These are phyloP conservation scores for Nyctibius bracteatus DNA, from an alignment of 2,113 vertebrate species.

Conservation along the genomic window DNA sequence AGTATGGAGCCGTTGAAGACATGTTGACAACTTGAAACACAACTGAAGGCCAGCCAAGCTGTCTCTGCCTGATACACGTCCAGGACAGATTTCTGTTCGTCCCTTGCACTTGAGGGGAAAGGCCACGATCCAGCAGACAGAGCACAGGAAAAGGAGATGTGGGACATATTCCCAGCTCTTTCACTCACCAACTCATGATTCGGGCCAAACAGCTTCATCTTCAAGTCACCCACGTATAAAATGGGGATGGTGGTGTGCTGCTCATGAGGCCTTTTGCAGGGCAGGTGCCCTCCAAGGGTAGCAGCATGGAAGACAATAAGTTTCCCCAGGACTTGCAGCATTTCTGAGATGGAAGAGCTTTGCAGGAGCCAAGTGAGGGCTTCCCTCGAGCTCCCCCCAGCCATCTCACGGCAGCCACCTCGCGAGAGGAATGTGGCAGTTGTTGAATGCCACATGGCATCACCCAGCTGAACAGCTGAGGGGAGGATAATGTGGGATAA, in stretches of 20 bases:
- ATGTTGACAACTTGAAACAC: fast-evolving
- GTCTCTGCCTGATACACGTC: neutral
- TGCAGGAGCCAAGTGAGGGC: neutral
- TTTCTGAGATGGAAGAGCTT: neutral
- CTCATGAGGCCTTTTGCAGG: fast-evolving
- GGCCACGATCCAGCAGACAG: neutral
- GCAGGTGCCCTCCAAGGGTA: neutral
- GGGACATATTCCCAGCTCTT: neutral
- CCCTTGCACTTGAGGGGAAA: neutral
- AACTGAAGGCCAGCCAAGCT: no score
- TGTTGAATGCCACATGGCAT: neutral
- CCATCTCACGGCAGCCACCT: fast-evolving
- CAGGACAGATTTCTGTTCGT: neutral
- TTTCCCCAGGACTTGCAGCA: neutral
- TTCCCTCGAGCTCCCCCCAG: fast-evolving
- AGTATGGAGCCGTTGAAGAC: neutral
- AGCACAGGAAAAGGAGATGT: neutral
- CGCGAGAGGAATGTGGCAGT: fast-evolving
- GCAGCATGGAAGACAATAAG: fast-evolving
- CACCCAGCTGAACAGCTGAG: conserved; percentile 6
- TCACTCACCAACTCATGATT: fast-evolving
- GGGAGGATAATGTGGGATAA: neutral
- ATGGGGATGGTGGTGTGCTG: fast-evolving
- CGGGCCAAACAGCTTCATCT: neutral
- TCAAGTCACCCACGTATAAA: fast-evolving